phyloP scores from a whole-genome alignment of 1,140 invertebrate species.

The Microplitis mediator region DNA sequence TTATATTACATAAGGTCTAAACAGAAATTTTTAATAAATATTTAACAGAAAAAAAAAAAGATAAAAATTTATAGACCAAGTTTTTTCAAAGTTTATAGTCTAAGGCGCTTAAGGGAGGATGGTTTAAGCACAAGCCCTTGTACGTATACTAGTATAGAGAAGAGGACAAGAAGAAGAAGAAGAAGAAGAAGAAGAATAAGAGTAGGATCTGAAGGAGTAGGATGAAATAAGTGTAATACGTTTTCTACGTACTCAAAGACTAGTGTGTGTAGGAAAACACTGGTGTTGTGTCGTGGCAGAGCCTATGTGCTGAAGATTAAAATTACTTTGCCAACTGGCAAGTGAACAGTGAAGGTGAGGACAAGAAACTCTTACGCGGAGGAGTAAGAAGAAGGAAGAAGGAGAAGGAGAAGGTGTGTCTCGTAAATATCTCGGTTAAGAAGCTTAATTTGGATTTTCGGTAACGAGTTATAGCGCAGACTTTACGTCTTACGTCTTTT shows the following conservation, averaged over 20 bases:
- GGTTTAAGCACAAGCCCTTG: constrained; percentile 45
- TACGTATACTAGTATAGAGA: constrained; percentile 1
- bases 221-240: constrained; percentile 15
- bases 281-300: constrained; percentile 36
- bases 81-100: constrained; percentile 49
- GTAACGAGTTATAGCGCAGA: constrained; percentile 58
- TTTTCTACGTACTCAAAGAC: constrained; percentile 14
- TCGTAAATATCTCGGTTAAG: constrained; percentile 62
- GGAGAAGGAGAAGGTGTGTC: constrained; percentile 36
- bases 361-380: background rate
- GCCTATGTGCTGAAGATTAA: constrained; percentile 55
- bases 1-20: background rate
- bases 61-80: constrained; percentile 41
- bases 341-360: constrained; percentile 20
- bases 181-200: background rate
- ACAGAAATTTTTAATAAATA: background rate
- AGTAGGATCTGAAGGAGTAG: background rate
- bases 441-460: constrained; percentile 63
- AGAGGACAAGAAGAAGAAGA: background rate
- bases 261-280: constrained; percentile 4
- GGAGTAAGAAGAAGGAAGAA: background rate
- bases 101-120: constrained; percentile 58
- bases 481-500: constrained; percentile 13
- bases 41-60: background rate
- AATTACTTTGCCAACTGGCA: constrained; percentile 58